Percentiles rank a stretch among this genome's conserved stretches.
phyloP scores from a whole-genome alignment of 1,140 invertebrate species.

The Agrypnia vestita region DNA sequence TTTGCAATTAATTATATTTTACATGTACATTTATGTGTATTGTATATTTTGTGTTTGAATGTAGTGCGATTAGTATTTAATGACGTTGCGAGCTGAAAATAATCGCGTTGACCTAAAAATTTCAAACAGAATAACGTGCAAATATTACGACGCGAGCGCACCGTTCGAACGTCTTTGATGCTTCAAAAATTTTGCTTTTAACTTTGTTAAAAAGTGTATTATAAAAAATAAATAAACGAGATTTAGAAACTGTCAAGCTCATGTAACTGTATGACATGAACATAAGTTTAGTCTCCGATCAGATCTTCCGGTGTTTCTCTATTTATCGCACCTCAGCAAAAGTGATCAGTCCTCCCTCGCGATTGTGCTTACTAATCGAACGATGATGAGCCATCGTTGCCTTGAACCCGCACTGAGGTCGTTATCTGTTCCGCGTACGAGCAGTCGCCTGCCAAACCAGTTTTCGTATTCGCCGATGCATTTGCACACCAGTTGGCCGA shows the following conservation, averaged over 20 bases:
- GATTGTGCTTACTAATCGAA: neutral
- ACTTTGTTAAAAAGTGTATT: too few relatives aligned
- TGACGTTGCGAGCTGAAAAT: too few relatives aligned
- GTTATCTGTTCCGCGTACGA: slow-evolving; percentile 11
- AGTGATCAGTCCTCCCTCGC: neutral
- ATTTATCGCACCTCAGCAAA: neutral
- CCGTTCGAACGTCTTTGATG: too few relatives aligned
- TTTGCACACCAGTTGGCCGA: slow-evolving; percentile 8
- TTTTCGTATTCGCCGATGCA: slow-evolving; percentile 1
- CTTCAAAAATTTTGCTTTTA: too few relatives aligned
- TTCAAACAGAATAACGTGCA: too few relatives aligned
- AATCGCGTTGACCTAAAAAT: too few relatives aligned
- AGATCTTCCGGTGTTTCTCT: slow-evolving; percentile 6
- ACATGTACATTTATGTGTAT: too few relatives aligned
- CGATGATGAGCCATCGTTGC: neutral
- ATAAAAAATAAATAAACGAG: too few relatives aligned
- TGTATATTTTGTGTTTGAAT: too few relatives aligned
- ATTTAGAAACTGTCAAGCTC: neutral
- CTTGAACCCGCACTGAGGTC: slow-evolving; percentile 17
- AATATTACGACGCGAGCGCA: too few relatives aligned
- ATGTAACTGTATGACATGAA: neutral
- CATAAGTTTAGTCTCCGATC: neutral
- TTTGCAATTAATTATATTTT: too few relatives aligned
- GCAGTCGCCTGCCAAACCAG: slow-evolving; percentile 3
- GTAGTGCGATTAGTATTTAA: too few relatives aligned